A percentile compares a stretch with the other conserved stretches of the same genome.
Evolutionary conservation across 2,113 vertebrate genomes (phyloP).

Genomic region (Archilochus colubris): DNA sequence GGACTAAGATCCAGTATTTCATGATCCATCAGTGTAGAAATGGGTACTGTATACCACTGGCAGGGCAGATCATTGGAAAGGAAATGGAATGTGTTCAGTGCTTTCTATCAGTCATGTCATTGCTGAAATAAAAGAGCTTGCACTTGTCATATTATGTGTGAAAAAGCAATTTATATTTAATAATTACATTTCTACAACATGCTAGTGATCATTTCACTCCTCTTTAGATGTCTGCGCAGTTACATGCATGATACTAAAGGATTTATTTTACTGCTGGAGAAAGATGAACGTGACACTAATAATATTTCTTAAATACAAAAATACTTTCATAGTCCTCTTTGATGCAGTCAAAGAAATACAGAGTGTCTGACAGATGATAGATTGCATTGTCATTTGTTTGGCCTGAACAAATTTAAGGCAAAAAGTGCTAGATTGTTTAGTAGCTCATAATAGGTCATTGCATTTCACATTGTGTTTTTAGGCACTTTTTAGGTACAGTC

Average conservation of each 20-base stretch:
- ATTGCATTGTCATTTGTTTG: background rate
- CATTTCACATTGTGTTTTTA: background rate
- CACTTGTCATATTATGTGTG: background rate
- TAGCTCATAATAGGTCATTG: background rate
- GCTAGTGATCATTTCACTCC: background rate
- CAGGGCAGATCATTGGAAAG: background rate
- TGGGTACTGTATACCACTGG: background rate
- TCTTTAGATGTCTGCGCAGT: background rate
- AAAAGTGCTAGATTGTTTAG: background rate
- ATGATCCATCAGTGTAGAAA: background rate
- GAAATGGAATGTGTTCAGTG: background rate
- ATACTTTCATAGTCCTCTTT: background rate
- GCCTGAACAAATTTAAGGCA: background rate
- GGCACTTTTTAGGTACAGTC: background rate
- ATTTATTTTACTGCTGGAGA: background rate
- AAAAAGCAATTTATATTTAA: slow-evolving; percentile 31
- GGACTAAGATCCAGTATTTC: slow-evolving; percentile 8
- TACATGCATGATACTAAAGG: background rate
- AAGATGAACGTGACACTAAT: background rate
- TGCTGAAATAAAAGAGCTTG: slow-evolving; percentile 3
- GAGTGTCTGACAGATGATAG: background rate
- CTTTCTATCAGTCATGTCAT: background rate
- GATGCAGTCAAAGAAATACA: background rate
- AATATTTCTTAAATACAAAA: slow-evolving; percentile 1
- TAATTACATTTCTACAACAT: slow-evolving; percentile 4